Evolutionary conservation across 2,113 vertebrate species (phyloP).

Genomic region (Cisticola juncidis): DNA sequence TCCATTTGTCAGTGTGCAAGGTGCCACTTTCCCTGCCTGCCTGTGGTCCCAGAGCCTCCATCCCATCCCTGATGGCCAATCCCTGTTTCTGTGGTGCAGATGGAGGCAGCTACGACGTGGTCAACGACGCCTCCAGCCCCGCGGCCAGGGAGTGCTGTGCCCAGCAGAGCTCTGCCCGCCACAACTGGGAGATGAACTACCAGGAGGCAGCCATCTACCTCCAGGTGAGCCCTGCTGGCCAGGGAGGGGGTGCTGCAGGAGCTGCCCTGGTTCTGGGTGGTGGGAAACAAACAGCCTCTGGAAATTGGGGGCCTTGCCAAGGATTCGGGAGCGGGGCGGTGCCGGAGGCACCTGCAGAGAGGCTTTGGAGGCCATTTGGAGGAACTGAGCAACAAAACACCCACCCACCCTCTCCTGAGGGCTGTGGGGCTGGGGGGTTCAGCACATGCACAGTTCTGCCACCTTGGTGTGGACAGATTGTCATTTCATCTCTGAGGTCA

Average conservation of each 20-base stretch:
- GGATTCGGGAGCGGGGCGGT: not conserved
- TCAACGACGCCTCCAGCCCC: constrained; percentile 74
- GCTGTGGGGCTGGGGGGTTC: not conserved
- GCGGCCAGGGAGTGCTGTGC: constrained; percentile 70
- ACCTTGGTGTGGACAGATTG: accelerated
- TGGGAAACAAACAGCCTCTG: not conserved
- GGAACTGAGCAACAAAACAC: not conserved
- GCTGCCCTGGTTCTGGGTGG: accelerated
- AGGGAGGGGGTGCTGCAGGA: not conserved
- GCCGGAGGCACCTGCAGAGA: not conserved
- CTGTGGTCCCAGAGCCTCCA: not conserved
- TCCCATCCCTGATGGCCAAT: not conserved
- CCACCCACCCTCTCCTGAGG: not conserved
- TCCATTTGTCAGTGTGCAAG: not conserved
- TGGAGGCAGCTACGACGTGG: constrained; percentile 75
- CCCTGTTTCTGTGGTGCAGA: constrained; percentile 70
- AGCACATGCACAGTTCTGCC: not conserved
- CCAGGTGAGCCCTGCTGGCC: constrained; percentile 78
- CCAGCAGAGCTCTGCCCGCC: constrained; percentile 73
- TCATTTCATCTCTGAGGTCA: not conserved
- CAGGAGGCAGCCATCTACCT: constrained; percentile 98
- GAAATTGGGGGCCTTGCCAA: not conserved
- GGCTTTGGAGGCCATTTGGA: not conserved
- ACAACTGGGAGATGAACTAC: constrained; percentile 96
- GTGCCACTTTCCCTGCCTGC: not conserved